A percentile compares a stretch with the other conserved stretches of the same genome.
Evolutionary conservation across 1,140 invertebrate species (phyloP).

Genomic region (Papilio helenus): DNA sequence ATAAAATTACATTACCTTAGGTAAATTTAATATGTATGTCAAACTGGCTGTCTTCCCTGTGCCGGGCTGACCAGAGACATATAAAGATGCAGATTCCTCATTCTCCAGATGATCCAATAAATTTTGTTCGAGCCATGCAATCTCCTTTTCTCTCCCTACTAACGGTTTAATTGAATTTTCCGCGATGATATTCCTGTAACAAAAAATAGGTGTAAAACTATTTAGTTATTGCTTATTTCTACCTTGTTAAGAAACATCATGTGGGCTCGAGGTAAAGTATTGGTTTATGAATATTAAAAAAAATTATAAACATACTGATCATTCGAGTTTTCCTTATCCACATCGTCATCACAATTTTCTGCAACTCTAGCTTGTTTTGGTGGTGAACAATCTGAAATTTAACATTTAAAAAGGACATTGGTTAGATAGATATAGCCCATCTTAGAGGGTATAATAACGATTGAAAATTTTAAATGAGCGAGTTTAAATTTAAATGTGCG

Average conservation of each 20-base stretch:
- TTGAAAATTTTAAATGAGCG: not conserved
- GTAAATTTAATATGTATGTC: conserved; percentile 86
- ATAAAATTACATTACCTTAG: conserved; percentile 69
- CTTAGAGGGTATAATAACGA: not conserved
- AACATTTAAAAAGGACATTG: not conserved
- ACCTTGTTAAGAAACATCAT: too few species aligned
- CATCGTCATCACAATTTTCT: conserved; percentile 30
- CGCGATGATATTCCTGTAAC: conserved; percentile 40
- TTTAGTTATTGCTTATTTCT: too few species aligned
- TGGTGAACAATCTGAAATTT: conserved; percentile 43
- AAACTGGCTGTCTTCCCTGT: conserved; percentile 97
- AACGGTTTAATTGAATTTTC: conserved; percentile 74
- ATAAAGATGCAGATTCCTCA: conserved; percentile 90
- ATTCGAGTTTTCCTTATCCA: conserved; percentile 27
- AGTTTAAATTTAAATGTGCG: too few species aligned
- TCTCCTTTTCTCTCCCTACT: conserved; percentile 91
- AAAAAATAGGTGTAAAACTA: not conserved
- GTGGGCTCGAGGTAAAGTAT: too few species aligned
- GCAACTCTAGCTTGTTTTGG: conserved; percentile 42
- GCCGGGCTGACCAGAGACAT: conserved; percentile 97
- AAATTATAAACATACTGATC: conserved; percentile 37
- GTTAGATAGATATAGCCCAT: not conserved
- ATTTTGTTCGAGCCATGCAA: conserved; percentile 87
- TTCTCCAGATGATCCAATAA: conserved; percentile 86
- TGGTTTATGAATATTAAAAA: not conserved